Evolutionary conservation across 2,113 vertebrate genomes (phyloP).

Genomic region (Lagopus leucura): DNA sequence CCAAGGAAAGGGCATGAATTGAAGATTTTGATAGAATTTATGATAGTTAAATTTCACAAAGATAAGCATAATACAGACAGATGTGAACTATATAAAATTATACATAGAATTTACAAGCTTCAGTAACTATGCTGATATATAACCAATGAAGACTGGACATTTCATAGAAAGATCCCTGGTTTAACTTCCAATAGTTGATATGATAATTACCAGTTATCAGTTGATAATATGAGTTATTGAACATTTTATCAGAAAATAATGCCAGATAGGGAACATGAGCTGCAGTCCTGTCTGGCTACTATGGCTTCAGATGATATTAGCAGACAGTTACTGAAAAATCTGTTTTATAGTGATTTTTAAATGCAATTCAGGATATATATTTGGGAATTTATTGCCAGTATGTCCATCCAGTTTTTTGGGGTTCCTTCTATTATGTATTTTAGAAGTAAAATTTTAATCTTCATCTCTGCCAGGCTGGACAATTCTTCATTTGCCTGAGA

Average conservation of each 20-base stretch:
- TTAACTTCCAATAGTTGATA: background rate
- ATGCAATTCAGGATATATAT: background rate
- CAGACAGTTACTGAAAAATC: background rate
- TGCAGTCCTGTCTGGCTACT: background rate
- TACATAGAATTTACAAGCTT: background rate
- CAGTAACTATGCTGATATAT: background rate
- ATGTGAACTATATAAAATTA: background rate
- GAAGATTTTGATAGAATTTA: background rate
- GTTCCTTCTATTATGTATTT: background rate
- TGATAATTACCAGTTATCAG: no score
- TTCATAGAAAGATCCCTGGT: background rate
- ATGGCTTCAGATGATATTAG: background rate
- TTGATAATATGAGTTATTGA: background rate
- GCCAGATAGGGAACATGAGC: background rate
- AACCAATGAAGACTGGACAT: background rate
- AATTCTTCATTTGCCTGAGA: background rate
- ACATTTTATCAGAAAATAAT: background rate
- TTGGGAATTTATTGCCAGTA: background rate
- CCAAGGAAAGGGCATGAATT: background rate
- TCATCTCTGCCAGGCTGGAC: background rate
- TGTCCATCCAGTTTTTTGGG: background rate
- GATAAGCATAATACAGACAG: background rate
- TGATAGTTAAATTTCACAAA: background rate
- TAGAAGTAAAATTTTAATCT: background rate
- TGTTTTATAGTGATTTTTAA: background rate